These are phyloP conservation scores for Rhyzopertha dominica DNA, from an alignment of 1,140 invertebrate genomes.

Conservation along the genomic window DNA sequence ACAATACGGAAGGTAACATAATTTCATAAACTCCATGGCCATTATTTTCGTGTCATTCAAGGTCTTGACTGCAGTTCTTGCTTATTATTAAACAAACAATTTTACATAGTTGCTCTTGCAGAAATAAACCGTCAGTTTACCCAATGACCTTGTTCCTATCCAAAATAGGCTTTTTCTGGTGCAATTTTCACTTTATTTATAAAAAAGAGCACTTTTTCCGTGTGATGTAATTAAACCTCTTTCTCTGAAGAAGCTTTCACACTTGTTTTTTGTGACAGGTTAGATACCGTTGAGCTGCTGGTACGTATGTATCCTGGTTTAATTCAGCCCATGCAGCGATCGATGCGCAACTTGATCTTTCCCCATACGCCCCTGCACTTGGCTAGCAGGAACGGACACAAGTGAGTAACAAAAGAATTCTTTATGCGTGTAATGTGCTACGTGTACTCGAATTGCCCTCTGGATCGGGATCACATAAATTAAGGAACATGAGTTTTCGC, in stretches of 20 bases:
- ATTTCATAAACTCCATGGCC: slow-evolving; percentile 20
- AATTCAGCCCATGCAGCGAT: slow-evolving; percentile 61
- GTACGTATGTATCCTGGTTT: slow-evolving; percentile 75
- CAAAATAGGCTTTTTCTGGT: too few species aligned
- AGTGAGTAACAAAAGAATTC: slow-evolving; percentile 58
- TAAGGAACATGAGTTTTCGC: too few species aligned
- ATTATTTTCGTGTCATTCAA: neutral
- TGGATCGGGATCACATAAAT: too few species aligned
- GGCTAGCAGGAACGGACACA: slow-evolving; percentile 90
- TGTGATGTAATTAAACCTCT: too few species aligned
- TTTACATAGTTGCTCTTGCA: neutral
- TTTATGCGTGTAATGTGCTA: neutral
- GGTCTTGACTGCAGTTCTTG: slow-evolving; percentile 3
- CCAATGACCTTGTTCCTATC: too few species aligned
- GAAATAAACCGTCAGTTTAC: too few species aligned
- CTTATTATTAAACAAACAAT: neutral
- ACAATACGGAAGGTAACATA: slow-evolving; percentile 75
- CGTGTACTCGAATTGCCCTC: neutral
- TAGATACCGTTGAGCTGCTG: slow-evolving; percentile 84
- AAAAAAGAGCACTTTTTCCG: too few species aligned
- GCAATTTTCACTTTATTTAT: too few species aligned
- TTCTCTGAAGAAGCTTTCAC: too few species aligned
- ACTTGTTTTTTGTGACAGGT: slow-evolving; percentile 49
- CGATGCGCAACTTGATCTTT: slow-evolving; percentile 58
- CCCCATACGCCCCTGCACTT: slow-evolving; percentile 88